Base-by-base conservation (phyloP, 1,140 invertebrate genomes). In the Cotesia vestalis region DNA sequence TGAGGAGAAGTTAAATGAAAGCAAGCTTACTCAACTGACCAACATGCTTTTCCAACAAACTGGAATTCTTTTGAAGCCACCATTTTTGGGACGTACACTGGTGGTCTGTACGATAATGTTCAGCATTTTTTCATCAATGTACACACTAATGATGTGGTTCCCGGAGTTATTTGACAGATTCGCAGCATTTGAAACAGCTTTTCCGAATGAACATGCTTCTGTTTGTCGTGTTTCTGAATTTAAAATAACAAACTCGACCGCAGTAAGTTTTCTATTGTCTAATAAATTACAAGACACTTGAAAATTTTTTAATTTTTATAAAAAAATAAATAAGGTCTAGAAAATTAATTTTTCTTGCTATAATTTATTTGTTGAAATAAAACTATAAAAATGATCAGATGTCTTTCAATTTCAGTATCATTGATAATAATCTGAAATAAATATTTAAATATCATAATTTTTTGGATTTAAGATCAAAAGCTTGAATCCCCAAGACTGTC, bases 161-260 rank as follows among this genome's bases (percentile, higher is more conserved):
- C 86, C 86, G 5, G 85, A 86, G 67, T 73, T 87, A 9, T 87
- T 84, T 72, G 57, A 79, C 27, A 69, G 81, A 73, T 93, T 93
- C 79, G 91, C 93, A 75, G 89, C 91, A 57, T 93, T 90, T 79
- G 91, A 93, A 76, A 79, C 84, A 14, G 75, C 82, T 0, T 86
- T 91, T 88, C 91, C 91, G 0, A 90, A 89, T 38, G 82, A 89
- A 53, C 51, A 78, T 77, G 64, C 75, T 76, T 35, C 66, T 72
- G 17, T 84, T 69, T 71, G 76, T 55, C 62, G 63, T 12, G 51
- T 71, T 51, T 71, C 69, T 14, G 61, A 52, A 12, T 87, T 86
- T 1, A 91, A 91, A 0, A 91, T 12, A 46, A 70, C 11, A 14
- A 70, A 63, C 6, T 27, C 5, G 5, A 70, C 60, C 4, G 14